phyloP scores from a whole-genome alignment of 2,113 vertebrate species.

The Hassar affinis region DNA sequence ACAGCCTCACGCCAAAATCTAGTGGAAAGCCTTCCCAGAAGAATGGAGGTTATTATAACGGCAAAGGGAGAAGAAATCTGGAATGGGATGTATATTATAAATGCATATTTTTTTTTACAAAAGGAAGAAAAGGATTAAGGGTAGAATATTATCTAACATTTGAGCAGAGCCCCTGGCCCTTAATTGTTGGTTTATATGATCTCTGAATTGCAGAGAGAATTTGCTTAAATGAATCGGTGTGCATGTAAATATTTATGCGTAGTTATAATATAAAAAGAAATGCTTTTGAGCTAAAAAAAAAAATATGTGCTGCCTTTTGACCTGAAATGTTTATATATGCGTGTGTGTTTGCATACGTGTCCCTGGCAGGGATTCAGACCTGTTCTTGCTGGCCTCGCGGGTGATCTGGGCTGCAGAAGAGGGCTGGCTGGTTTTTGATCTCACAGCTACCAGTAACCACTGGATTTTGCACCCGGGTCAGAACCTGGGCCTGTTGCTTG shows the following conservation, averaged over 20 bases:
- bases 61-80: neutral
- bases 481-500: conserved; percentile 88
- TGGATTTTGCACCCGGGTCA: conserved; percentile 90
- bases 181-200: neutral
- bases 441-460: conserved; percentile 89
- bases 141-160: no score
- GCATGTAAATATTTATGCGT: neutral
- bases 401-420: conserved; percentile 90
- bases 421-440: conserved; percentile 94
- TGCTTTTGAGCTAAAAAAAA: neutral
- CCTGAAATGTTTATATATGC: neutral
- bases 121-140: neutral
- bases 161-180: neutral
- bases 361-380: conserved; percentile 79
- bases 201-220: neutral
- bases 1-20: neutral
- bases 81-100: no score
- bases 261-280: neutral
- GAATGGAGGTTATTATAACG: neutral
- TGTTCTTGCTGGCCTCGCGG: conserved; percentile 85
- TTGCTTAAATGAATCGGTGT: neutral
- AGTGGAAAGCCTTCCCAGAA: neutral
- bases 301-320: neutral
- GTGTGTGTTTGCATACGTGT: neutral
- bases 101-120: neutral